These are phyloP conservation scores for Nycticebus coucang DNA, from an alignment of 2,113 vertebrate genomes.

Conservation along the genomic window DNA sequence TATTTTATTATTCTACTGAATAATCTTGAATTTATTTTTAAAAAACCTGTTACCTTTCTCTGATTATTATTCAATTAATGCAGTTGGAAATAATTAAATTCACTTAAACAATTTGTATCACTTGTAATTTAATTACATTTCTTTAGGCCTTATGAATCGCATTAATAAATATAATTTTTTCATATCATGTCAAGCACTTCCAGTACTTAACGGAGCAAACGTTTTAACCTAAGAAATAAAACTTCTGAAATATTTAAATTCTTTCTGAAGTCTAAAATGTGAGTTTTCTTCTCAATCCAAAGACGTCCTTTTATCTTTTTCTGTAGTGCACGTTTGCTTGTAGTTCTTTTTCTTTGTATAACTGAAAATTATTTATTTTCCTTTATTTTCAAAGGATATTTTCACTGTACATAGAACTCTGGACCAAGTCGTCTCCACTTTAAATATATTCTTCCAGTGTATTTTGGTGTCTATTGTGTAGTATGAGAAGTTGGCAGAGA, in stretches of 20 bases:
- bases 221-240: not conserved
- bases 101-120: not conserved
- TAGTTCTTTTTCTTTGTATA: not conserved
- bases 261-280: not conserved
- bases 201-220: not conserved
- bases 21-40: not conserved
- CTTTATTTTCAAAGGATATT: not conserved
- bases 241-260: not conserved
- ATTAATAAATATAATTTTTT: slow-evolving; percentile 20
- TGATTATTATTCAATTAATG: slow-evolving; percentile 7
- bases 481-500: not conserved
- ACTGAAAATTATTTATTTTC: not conserved
- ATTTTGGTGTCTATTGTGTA: not conserved
- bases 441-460: not conserved
- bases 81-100: not conserved
- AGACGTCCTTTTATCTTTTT: not conserved
- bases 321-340: not conserved
- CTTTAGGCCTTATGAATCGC: not conserved
- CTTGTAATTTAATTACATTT: not conserved
- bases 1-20: not conserved
- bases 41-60: not conserved
- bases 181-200: not conserved
- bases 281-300: not conserved
- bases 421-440: accelerated
- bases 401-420: not conserved